These are phyloP conservation scores for rat (Rattus norvegicus) DNA, from an alignment of 2,113 vertebrate genomes.

Conservation along the genomic window DNA sequence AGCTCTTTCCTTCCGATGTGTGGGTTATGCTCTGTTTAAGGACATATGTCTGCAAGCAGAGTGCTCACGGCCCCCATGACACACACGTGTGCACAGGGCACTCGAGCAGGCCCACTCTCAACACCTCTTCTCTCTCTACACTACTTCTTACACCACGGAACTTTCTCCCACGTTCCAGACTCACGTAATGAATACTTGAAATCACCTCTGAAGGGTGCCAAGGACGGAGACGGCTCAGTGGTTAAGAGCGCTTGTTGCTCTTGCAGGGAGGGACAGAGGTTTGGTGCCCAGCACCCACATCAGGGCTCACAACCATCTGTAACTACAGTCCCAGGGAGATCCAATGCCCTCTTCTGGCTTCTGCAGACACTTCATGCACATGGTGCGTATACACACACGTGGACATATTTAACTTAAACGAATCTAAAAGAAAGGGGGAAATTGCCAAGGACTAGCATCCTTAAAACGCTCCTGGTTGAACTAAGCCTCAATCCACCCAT, in stretches of 20 bases:
- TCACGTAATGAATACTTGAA: neutral
- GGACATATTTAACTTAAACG: neutral
- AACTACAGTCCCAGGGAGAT: neutral
- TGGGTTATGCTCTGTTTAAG: neutral
- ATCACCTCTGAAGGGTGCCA: neutral
- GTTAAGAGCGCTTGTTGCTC: too few relatives aligned
- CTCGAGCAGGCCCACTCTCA: too few relatives aligned
- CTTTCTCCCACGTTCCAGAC: neutral
- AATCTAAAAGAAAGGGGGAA: neutral
- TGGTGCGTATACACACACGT: neutral
- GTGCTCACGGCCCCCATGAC: neutral
- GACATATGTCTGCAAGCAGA: neutral
- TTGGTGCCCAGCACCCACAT: neutral
- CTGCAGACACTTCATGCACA: neutral
- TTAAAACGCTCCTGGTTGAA: neutral
- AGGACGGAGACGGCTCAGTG: neutral
- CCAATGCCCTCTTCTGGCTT: neutral
- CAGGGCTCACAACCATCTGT: neutral
- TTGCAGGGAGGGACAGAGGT: too few relatives aligned
- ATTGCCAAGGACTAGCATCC: neutral
- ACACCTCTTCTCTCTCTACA: too few relatives aligned
- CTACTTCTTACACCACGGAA: neutral
- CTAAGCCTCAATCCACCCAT: neutral
- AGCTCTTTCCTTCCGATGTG: neutral
- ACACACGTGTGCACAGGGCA: neutral